Evolutionary conservation across 2,113 vertebrate genomes (phyloP).

Genomic region (Lamprotornis superbus): DNA sequence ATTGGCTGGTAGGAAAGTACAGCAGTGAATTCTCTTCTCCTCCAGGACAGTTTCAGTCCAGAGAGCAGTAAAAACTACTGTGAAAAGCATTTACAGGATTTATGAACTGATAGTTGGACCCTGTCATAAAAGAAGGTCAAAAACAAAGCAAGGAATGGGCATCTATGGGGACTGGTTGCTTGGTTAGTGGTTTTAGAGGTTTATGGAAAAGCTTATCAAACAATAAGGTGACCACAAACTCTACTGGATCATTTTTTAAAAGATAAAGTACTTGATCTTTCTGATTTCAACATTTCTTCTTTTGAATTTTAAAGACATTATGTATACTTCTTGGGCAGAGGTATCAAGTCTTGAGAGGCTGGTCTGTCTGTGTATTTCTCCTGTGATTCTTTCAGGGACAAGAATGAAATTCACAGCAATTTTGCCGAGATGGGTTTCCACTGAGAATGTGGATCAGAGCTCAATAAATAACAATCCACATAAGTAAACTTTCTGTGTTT

Average conservation of each 20-base stretch:
- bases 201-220: neutral
- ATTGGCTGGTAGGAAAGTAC: neutral
- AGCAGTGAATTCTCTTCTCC: neutral
- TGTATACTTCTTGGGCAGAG: neutral
- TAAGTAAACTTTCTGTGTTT: neutral
- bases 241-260: neutral
- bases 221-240: neutral
- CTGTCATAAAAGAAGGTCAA: neutral
- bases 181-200: neutral
- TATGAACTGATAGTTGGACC: neutral
- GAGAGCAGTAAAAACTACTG: neutral
- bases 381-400: neutral
- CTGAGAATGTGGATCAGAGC: neutral
- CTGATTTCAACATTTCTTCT: neutral
- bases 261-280: neutral
- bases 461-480: neutral
- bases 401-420: neutral
- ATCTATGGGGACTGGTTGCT: neutral
- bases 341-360: neutral
- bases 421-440: neutral
- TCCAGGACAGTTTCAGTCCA: neutral
- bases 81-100: neutral
- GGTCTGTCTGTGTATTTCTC: neutral
- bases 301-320: neutral
- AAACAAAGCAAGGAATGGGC: neutral